These are phyloP conservation scores for Electrona antarctica DNA, from an alignment of 2,113 vertebrate genomes.

Conservation along the genomic window DNA sequence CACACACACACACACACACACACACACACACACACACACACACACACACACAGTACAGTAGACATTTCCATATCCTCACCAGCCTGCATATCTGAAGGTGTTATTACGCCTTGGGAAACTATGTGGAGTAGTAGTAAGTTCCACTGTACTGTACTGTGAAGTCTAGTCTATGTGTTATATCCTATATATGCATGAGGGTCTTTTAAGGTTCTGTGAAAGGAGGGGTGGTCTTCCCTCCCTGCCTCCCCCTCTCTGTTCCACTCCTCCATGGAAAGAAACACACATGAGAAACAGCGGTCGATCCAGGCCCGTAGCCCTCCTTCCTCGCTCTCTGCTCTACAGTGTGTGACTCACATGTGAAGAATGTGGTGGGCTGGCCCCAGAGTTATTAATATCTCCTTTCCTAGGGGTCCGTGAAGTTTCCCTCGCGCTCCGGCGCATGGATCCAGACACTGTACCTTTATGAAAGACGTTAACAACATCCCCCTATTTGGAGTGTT, in stretches of 20 bases:
- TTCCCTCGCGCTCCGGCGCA: constrained; percentile 55
- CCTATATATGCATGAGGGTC: constrained; percentile 3
- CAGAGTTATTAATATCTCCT: constrained; percentile 83
- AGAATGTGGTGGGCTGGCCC: constrained; percentile 77
- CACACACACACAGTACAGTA: not conserved
- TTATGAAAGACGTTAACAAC: constrained; percentile 61
- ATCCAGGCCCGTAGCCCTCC: constrained; percentile 16
- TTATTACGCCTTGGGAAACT: constrained; percentile 24
- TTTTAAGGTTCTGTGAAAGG: constrained; percentile 38
- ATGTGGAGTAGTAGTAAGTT: constrained; percentile 4
- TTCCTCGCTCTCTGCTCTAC: constrained; percentile 53
- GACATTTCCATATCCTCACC: not conserved
- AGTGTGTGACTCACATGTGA: constrained; percentile 75
- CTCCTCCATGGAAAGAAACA: constrained; percentile 78
- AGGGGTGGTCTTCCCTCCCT: constrained; percentile 42
- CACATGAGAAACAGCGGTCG: constrained; percentile 76
- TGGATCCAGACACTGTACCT: constrained; percentile 66
- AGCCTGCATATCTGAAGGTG: not conserved
- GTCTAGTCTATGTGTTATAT: constrained; percentile 29
- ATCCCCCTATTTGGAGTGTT: constrained; percentile 67
- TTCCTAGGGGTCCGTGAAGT: constrained; percentile 74
- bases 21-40: constrained; percentile 1
- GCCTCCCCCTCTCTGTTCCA: constrained; percentile 49
- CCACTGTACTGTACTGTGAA: not conserved
- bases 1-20: not conserved